Evolutionary conservation across 2,797 vertebrate genomes (phyloP), one percentile per base, ranked within the genome.

Genomic region (Neostethus bicornis): DNA sequence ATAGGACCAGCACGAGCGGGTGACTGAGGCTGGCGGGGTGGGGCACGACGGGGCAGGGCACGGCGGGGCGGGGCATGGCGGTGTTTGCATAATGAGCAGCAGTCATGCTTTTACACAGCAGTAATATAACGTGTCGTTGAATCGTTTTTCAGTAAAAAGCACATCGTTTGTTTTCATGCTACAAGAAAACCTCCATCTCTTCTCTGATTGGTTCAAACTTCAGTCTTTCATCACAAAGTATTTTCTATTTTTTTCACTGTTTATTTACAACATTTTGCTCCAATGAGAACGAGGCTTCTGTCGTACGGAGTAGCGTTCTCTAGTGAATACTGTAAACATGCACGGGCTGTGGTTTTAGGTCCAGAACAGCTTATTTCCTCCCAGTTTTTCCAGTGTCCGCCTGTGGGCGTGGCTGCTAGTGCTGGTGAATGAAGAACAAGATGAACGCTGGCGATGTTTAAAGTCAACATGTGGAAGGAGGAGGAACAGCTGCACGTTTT

Each of bases 321-420:
- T 56, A 25, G 63, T 81, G 81, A 79, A 79, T 82, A 76, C n/a
- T 84, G 73, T 73, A 83, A 86, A 79, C 86, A 88, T 88, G 86
- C 86, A 80, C 53, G 28, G 67, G 56, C 41, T 72, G 69, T 52
- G 70, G 26, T 41, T 42, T 48, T 13, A 29, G 20, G 20, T 75
- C 43, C 38, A 51, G 7, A 28, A 52, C 60, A 68, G 62, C 46
- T 47, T 31, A 56, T 44, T 31, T 64, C 54, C 45, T 47, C 53
- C 24, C 25, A 29, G 28, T 4, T 42, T 4, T 13, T 12, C 38
- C 26, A n/a, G n/a, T n/a, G n/a, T n/a, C n/a, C n/a, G n/a, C n/a
- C n/a, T n/a, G n/a, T n/a, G n/a, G n/a, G n/a, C n/a, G n/a, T n/a
- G n/a, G n/a, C n/a, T n/a, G n/a, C n/a, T n/a, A n/a, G n/a, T n/a